Conservation (phyloP, 1,140 invertebrate species). For the Drosophila oshimai region DNA sequence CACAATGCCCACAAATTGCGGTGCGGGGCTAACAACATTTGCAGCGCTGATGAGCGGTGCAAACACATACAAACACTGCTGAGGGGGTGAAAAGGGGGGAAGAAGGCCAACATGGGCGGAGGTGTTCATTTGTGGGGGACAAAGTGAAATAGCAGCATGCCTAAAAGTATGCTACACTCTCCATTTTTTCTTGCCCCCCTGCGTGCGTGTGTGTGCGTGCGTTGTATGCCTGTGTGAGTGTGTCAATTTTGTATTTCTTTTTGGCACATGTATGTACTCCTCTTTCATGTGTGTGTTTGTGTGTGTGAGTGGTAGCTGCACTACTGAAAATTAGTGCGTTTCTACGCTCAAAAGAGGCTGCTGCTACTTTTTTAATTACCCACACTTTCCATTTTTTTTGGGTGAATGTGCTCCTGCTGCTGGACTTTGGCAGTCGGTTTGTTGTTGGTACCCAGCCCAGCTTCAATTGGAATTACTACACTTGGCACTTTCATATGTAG, state of each 20-base stretch:
- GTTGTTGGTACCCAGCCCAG: conserved; percentile 41
- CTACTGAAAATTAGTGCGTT: conserved; percentile 78
- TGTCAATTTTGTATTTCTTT: conserved; percentile 54
- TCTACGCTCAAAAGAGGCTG: conserved; percentile 75
- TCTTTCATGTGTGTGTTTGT: background rate
- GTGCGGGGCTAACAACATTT: conserved; percentile 70
- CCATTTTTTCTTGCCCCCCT: conserved; percentile 35
- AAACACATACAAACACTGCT: background rate
- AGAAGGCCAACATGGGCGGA: conserved; percentile 15
- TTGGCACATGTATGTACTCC: conserved; percentile 17
- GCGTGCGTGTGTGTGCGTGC: conserved; percentile 28
- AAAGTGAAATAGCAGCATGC: conserved; percentile 79
- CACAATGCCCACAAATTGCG: conserved; percentile 76
- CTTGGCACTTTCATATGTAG: conserved; percentile 74
- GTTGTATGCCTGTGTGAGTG: conserved; percentile 35
- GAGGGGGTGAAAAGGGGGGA: background rate
- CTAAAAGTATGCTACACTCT: conserved; percentile 70
- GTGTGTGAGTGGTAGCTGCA: conserved; percentile 35
- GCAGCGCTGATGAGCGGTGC: conserved; percentile 61
- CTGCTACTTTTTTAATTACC: conserved; percentile 79
- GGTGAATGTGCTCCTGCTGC: conserved; percentile 18
- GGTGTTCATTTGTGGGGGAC: conserved; percentile 76
- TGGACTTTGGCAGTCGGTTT: conserved; percentile 46
- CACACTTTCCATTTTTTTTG: conserved; percentile 65
- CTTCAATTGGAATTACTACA: conserved; percentile 80